These are phyloP conservation scores for Nematostella vectensis DNA, from an alignment of 92 coral and sea anemone genomes.

Conservation along the genomic window DNA sequence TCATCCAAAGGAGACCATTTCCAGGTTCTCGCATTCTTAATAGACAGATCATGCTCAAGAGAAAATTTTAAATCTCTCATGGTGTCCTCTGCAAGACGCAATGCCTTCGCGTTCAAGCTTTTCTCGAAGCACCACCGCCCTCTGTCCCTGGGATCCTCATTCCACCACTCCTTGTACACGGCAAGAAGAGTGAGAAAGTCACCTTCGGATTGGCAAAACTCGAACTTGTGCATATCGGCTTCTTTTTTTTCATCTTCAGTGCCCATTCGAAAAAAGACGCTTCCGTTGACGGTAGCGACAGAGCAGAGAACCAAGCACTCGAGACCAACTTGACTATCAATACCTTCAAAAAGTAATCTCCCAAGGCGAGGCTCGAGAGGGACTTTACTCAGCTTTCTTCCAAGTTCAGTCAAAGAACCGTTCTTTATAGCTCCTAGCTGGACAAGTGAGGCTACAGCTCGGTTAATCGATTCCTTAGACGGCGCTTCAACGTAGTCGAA, in stretches of 20 bases:
- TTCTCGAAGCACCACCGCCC: slow-evolving; percentile 72
- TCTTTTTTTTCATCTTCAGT: slow-evolving; percentile 74
- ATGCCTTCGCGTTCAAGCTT: slow-evolving; percentile 81
- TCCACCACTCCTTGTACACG: slow-evolving; percentile 57
- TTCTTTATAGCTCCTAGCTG: slow-evolving; percentile 63
- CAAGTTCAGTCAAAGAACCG: slow-evolving; percentile 64
- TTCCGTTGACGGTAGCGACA: slow-evolving; percentile 66
- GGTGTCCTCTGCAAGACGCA: slow-evolving; percentile 83
- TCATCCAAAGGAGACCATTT: slow-evolving; percentile 9
- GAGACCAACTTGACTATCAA: slow-evolving; percentile 58
- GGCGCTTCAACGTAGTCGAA: slow-evolving; percentile 94
- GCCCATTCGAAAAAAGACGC: slow-evolving; percentile 88
- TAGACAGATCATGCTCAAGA: slow-evolving; percentile 35
- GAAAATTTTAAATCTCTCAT: slow-evolving; percentile 60
- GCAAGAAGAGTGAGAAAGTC: slow-evolving; percentile 76
- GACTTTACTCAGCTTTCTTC: slow-evolving; percentile 66
- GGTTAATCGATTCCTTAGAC: slow-evolving; percentile 48
- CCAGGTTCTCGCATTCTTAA: slow-evolving; percentile 13
- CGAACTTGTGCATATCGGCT: slow-evolving; percentile 66
- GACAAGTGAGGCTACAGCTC: slow-evolving; percentile 44
- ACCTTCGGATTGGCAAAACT: slow-evolving; percentile 80
- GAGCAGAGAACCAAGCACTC: slow-evolving; percentile 66
- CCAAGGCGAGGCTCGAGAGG: slow-evolving; percentile 87
- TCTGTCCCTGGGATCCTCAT: slow-evolving; percentile 30
- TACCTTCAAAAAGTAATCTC: slow-evolving; percentile 70